Evolutionary conservation across 2,888 invertebrate genomes (phyloP).

Genomic region (Cryptus armator): DNA sequence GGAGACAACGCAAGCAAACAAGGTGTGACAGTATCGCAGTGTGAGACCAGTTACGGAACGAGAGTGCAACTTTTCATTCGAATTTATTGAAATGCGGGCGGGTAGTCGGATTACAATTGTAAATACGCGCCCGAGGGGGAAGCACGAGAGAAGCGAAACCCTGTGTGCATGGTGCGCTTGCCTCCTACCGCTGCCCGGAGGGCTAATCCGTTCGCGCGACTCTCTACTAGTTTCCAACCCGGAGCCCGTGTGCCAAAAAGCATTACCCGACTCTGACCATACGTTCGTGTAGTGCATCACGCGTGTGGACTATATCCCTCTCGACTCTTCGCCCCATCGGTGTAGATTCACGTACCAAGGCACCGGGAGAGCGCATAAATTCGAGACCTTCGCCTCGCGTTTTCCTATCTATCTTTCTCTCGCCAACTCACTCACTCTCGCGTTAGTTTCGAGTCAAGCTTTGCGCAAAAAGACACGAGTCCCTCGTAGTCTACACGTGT

Average conservation of each 20-base stretch:
- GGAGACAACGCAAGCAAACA: constrained; percentile 38
- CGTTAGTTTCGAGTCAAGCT: constrained; percentile 29
- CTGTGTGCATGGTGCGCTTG: constrained; percentile 14
- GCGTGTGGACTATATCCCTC: constrained; percentile 46
- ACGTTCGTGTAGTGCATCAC: constrained; percentile 51
- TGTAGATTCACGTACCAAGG: constrained; percentile 44
- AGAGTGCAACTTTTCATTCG: constrained; percentile 67
- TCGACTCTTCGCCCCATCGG: constrained; percentile 7
- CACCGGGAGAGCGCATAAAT: constrained; percentile 62
- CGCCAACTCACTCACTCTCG: constrained; percentile 32
- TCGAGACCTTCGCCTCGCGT: constrained; percentile 49
- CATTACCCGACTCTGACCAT: constrained; percentile 65
- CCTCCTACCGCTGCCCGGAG: constrained; percentile 45
- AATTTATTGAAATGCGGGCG: constrained; percentile 69
- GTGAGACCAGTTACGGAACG: constrained; percentile 23
- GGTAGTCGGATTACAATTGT: constrained; percentile 68
- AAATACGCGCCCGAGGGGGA: constrained; percentile 58
- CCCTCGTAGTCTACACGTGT: constrained; percentile 58
- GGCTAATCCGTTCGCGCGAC: constrained; percentile 68
- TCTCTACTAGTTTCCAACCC: constrained; percentile 43
- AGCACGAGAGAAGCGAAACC: constrained; percentile 17
- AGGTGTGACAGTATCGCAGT: constrained; percentile 48
- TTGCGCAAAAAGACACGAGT: constrained; percentile 62
- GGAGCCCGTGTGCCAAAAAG: constrained; percentile 65
- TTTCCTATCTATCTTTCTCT: constrained; percentile 20